A percentile compares a stretch with the other conserved stretches of the same genome.
phyloP scores from a whole-genome alignment of 2,888 invertebrate genomes.

The Cremastinae sp. region DNA sequence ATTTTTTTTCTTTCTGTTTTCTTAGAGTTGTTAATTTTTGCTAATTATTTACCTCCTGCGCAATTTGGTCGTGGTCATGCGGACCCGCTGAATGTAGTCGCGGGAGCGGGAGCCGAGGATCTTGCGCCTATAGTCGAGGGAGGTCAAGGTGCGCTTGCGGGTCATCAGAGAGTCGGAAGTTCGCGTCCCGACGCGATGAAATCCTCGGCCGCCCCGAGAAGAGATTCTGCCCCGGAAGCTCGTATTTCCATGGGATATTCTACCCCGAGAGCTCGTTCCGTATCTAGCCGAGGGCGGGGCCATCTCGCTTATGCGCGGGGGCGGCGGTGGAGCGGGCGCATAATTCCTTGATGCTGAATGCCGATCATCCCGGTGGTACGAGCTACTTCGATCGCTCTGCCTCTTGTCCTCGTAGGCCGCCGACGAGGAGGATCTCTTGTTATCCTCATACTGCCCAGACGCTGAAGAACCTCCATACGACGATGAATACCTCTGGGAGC shows the following conservation, averaged over 20 bases:
- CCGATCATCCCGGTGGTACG: constrained; percentile 78
- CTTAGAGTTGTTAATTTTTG: constrained; percentile 60
- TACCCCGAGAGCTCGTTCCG: constrained; percentile 71
- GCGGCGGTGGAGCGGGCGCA: constrained; percentile 68
- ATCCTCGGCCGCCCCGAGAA: constrained; percentile 74
- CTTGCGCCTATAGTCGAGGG: constrained; percentile 78
- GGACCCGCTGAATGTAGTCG: constrained; percentile 78
- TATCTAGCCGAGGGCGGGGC: constrained; percentile 75
- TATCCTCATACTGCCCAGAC: constrained; percentile 74
- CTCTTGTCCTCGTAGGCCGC: constrained; percentile 77
- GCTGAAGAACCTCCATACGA: constrained; percentile 76
- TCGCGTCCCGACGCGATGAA: constrained; percentile 73
- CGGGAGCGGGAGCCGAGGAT: constrained; percentile 76
- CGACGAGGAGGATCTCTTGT: constrained; percentile 76
- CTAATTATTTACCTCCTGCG: constrained; percentile 79
- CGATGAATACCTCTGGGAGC: constrained; percentile 77
- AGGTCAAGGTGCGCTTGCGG: constrained; percentile 75
- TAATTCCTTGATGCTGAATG: constrained; percentile 77
- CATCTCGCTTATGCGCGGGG: constrained; percentile 76
- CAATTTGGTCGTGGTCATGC: constrained; percentile 76
- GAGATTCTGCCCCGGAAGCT: constrained; percentile 75
- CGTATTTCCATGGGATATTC: constrained; percentile 74
- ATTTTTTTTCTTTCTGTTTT: constrained; percentile 17
- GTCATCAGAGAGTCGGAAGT: constrained; percentile 74
- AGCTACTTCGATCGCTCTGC: constrained; percentile 74